These are phyloP conservation scores for Catostomus latipinnis DNA, from an alignment of 2,797 vertebrate genomes.

Conservation along the genomic window DNA sequence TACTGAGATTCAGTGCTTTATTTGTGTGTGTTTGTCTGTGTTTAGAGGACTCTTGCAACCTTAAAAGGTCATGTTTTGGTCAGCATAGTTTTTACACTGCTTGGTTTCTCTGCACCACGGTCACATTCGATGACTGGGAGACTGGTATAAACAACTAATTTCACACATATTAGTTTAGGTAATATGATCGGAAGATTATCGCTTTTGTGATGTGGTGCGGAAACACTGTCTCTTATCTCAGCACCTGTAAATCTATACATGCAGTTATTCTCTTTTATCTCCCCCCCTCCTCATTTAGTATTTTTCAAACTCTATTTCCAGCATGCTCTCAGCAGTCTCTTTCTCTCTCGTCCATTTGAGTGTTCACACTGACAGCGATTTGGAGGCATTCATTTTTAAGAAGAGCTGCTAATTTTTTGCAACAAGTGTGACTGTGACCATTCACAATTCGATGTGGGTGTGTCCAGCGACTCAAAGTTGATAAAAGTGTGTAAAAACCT, in stretches of 20 bases:
- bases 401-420: too few relatives aligned
- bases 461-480: too few relatives aligned
- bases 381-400: too few relatives aligned
- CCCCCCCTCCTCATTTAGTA: too few relatives aligned
- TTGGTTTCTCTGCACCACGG: constrained; percentile 6
- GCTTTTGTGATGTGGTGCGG: constrained; percentile 19
- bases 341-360: too few relatives aligned
- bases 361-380: too few relatives aligned
- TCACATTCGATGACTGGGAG: constrained; percentile 27
- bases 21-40: constrained; percentile 61
- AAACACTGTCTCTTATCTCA: constrained; percentile 31
- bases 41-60: neutral
- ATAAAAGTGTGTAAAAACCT: too few relatives aligned
- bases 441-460: too few relatives aligned
- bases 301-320: neutral
- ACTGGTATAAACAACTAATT: constrained; percentile 46
- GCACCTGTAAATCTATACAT: constrained; percentile 15
- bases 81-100: constrained; percentile 22
- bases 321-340: too few relatives aligned
- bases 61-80: constrained; percentile 14
- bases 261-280: constrained; percentile 41
- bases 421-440: too few relatives aligned
- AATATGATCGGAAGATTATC: constrained; percentile 12
- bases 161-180: constrained; percentile 42
- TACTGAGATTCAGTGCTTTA: constrained; percentile 59